A percentile compares a stretch with the other conserved stretches of the same genome.
Conservation (phyloP, 1,140 invertebrate genomes). For the Tenebrio molitor region DNA sequence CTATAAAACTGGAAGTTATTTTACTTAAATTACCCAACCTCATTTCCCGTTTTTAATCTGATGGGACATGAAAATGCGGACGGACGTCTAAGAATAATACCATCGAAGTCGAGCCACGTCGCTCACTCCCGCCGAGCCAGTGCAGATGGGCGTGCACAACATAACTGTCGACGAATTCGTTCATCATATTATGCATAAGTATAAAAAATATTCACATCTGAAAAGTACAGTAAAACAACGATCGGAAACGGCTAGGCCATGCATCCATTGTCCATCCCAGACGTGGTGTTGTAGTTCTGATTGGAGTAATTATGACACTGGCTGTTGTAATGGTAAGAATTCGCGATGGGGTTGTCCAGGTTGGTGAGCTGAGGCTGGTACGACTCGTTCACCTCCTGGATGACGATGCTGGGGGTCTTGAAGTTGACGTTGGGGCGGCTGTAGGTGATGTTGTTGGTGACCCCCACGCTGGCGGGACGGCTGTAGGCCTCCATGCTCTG, state of each 20-base stretch:
- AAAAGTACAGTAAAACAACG: conserved; percentile 17
- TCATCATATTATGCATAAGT: conserved; percentile 11
- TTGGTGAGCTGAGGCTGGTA: conserved; percentile 60
- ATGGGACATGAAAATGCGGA: conserved; percentile 5
- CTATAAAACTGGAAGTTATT: conserved; percentile 22
- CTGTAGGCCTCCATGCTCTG: conserved; percentile 54
- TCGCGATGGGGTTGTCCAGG: conserved; percentile 57
- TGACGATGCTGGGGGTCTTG: conserved; percentile 61
- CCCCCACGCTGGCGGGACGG: conserved; percentile 52
- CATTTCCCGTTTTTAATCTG: conserved; percentile 26
- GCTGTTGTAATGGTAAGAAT: conserved; percentile 55
- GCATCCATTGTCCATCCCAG: conserved; percentile 63
- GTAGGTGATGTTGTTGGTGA: conserved; percentile 53
- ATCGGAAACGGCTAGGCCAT: conserved; percentile 59
- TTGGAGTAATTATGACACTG: conserved; percentile 63
- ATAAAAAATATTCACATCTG: conserved; percentile 27
- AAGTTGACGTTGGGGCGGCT: conserved; percentile 49
- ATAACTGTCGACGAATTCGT: background rate
- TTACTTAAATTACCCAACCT: conserved; percentile 23
- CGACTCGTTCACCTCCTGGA: conserved; percentile 61
- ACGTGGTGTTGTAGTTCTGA: conserved; percentile 58
- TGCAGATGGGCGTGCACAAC: background rate
- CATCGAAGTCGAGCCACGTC: too few species aligned
- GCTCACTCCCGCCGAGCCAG: too few species aligned
- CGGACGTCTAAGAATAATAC: conserved; percentile 24